These are phyloP conservation scores for Acanthiza pusilla DNA, from an alignment of 2,797 vertebrate genomes.

Conservation along the genomic window DNA sequence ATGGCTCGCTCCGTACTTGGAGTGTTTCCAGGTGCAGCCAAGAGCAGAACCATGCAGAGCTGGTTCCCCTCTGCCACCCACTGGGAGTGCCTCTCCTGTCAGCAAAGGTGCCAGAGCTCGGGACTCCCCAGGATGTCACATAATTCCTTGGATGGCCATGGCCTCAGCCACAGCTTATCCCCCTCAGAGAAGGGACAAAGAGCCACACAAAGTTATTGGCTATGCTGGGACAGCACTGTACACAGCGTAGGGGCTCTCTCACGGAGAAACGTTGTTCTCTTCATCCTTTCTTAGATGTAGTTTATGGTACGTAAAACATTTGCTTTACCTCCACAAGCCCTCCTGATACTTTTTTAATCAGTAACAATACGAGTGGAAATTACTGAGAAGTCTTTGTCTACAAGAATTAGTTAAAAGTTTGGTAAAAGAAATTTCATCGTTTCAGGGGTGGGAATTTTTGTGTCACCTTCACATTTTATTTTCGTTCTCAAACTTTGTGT, in stretches of 20 bases:
- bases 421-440: neutral
- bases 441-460: neutral
- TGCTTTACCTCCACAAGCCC: neutral
- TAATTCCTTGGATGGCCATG: neutral
- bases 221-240: neutral
- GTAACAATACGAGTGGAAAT: neutral
- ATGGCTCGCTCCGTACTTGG: neutral
- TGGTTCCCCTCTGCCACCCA: neutral
- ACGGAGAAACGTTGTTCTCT: neutral
- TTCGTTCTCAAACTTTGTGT: neutral
- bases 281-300: neutral
- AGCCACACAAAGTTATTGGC: neutral
- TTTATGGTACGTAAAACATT: neutral
- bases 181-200: neutral
- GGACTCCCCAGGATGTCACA: neutral
- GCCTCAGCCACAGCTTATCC: neutral
- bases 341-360: neutral
- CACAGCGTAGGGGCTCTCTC: neutral
- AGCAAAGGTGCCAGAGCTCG: neutral
- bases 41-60: neutral
- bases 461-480: neutral
- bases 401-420: neutral
- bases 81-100: neutral
- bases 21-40: neutral
- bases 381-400: neutral